Evolutionary conservation across 2,888 invertebrate species (phyloP).

Genomic region (Gisinianus flammeolus): DNA sequence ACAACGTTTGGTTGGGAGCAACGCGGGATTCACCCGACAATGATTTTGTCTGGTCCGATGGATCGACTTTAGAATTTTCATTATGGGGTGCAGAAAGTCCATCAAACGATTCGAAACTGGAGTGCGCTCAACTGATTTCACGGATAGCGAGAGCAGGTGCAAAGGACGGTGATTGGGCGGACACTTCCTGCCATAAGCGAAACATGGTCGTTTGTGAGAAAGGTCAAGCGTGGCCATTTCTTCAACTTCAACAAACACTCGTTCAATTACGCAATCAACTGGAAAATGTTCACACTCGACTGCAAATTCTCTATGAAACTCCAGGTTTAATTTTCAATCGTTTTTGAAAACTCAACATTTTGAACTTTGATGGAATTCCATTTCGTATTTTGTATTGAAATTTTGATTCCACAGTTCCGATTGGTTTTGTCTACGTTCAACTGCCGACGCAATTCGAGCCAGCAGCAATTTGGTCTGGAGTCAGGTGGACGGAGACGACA

Average conservation of each 20-base stretch:
- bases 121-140: neutral
- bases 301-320: neutral
- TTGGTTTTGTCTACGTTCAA: slow-evolving; percentile 28
- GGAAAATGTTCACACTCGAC: neutral
- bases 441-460: neutral
- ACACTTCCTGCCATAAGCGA: neutral
- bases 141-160: neutral
- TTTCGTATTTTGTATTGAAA: neutral
- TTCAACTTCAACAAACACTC: neutral
- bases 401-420: neutral
- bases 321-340: neutral
- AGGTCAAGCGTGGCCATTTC: neutral
- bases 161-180: neutral
- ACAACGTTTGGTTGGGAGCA: slow-evolving; percentile 34
- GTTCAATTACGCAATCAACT: neutral
- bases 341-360: neutral
- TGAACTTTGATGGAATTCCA: neutral
- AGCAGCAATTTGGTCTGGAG: slow-evolving; percentile 13
- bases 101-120: neutral
- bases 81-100: neutral
- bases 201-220: slow-evolving; percentile 14
- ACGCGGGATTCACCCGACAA: neutral
- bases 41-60: neutral
- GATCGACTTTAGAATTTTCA: neutral
- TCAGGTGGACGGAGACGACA: slow-evolving; percentile 14